Percentiles rank a stretch among this genome's conserved stretches.
These are phyloP conservation scores for Euwallacea similis DNA, from an alignment of 1,140 invertebrate species.

Conservation along the genomic window DNA sequence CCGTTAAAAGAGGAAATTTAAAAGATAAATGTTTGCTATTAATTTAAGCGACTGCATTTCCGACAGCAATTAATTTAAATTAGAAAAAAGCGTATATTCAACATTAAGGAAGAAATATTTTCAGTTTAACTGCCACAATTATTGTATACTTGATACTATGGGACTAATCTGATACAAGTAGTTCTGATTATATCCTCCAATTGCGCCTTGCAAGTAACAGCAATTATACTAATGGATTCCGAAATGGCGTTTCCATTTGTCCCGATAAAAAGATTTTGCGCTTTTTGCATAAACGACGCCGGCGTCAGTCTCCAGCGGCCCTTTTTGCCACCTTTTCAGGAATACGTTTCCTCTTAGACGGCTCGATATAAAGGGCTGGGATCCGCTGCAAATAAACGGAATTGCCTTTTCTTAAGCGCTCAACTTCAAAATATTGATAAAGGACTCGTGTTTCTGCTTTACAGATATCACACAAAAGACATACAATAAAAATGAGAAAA, in stretches of 20 bases:
- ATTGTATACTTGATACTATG: too few species aligned
- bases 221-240: slow-evolving; percentile 19
- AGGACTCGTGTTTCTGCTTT: slow-evolving; percentile 15
- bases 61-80: not conserved
- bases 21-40: not conserved
- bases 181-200: not conserved
- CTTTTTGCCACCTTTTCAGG: slow-evolving; percentile 17
- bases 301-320: slow-evolving; percentile 3
- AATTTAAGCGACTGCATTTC: slow-evolving; percentile 1
- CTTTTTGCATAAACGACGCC: slow-evolving; percentile 10
- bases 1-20: not conserved
- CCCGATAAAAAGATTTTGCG: slow-evolving; percentile 14
- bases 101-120: not conserved
- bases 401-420: slow-evolving; percentile 20
- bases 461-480: slow-evolving; percentile 5
- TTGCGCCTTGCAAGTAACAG: slow-evolving; percentile 14
- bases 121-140: not conserved
- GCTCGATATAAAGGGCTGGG: slow-evolving; percentile 5
- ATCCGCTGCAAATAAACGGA: slow-evolving; percentile 15
- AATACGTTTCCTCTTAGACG: slow-evolving; percentile 10
- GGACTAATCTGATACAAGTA: too few species aligned
- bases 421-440: slow-evolving; percentile 20
- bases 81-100: not conserved
- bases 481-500: slow-evolving; percentile 14
- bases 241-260: slow-evolving; percentile 7